Conservation (phyloP, 2,797 vertebrate genomes). For the Esox lucius region DNA sequence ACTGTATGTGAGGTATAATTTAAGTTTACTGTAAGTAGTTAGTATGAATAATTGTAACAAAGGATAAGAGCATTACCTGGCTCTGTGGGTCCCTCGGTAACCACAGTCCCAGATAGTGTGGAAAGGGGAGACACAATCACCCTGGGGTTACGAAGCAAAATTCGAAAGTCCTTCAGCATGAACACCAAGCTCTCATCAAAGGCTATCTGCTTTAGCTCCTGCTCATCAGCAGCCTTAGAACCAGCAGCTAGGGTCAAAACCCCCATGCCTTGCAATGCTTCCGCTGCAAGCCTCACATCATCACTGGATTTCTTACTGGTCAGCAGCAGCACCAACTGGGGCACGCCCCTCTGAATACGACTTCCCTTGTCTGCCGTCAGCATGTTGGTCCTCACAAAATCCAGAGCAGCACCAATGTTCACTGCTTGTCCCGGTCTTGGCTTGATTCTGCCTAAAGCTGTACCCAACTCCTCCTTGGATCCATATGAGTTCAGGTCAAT, state of each 20-base stretch:
- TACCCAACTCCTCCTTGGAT: constrained; percentile 65
- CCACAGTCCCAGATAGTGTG: constrained; percentile 78
- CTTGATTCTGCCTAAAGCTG: constrained; percentile 74
- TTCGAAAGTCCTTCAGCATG: constrained; percentile 64
- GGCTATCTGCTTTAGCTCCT: constrained; percentile 82
- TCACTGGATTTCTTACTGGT: constrained; percentile 87
- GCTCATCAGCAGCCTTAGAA: constrained; percentile 65
- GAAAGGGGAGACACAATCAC: constrained; percentile 74
- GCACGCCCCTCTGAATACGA: constrained; percentile 77
- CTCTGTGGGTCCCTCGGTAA: constrained; percentile 70
- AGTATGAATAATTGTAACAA: neutral
- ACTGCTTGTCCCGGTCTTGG: constrained; percentile 60
- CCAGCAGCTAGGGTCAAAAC: constrained; percentile 84
- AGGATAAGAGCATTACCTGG: constrained; percentile 58
- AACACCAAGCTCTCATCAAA: constrained; percentile 75
- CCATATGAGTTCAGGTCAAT: constrained; percentile 82
- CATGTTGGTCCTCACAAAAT: constrained; percentile 82
- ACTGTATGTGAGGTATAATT: neutral
- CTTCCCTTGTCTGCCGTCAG: constrained; percentile 79
- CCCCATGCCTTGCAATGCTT: constrained; percentile 74
- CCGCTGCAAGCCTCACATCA: constrained; percentile 69
- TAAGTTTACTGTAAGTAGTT: neutral
- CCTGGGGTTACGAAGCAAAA: constrained; percentile 47
- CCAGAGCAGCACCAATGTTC: constrained; percentile 86
- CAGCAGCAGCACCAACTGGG: constrained; percentile 86